Percentiles rank a stretch among this genome's conserved stretches.
phyloP scores from a whole-genome alignment of 30 jellyfish, hydroid and myxozoan genomes.

The Hydra vulgaris region DNA sequence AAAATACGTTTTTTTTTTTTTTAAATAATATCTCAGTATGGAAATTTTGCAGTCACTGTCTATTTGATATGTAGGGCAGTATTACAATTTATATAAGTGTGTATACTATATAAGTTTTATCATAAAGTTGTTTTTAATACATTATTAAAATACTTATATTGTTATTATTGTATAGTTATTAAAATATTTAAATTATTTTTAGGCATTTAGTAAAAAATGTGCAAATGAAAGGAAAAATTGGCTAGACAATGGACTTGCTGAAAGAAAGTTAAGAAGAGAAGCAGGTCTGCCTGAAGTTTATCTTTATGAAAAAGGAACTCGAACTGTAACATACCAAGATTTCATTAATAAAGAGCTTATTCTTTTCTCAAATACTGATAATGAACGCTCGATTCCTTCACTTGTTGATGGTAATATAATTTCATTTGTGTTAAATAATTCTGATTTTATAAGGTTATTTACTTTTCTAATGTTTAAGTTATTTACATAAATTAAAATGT shows the following conservation, averaged over 20 bases:
- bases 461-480: neutral
- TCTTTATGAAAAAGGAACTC: conserved; percentile 73
- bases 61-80: too few species aligned
- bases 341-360: conserved; percentile 89
- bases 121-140: too few species aligned
- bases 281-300: conserved; percentile 93
- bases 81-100: too few species aligned
- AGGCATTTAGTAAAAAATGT: conserved; percentile 96
- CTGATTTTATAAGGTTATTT: neutral
- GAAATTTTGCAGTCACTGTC: too few species aligned
- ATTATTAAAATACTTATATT: too few species aligned
- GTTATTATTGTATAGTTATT: too few species aligned
- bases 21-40: too few species aligned
- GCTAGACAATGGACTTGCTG: conserved; percentile 79
- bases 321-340: conserved; percentile 64
- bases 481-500: neutral
- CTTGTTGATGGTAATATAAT: conserved; percentile 78
- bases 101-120: too few species aligned
- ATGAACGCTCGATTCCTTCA: conserved; percentile 92
- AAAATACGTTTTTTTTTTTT: too few species aligned
- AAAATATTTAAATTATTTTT: too few species aligned
- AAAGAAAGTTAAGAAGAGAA: conserved; percentile 64
- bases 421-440: neutral
- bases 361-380: conserved; percentile 86
- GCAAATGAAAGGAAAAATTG: conserved; percentile 67